phyloP scores from a whole-genome alignment of 2,797 vertebrate genomes.

The Acanthiza pusilla region DNA sequence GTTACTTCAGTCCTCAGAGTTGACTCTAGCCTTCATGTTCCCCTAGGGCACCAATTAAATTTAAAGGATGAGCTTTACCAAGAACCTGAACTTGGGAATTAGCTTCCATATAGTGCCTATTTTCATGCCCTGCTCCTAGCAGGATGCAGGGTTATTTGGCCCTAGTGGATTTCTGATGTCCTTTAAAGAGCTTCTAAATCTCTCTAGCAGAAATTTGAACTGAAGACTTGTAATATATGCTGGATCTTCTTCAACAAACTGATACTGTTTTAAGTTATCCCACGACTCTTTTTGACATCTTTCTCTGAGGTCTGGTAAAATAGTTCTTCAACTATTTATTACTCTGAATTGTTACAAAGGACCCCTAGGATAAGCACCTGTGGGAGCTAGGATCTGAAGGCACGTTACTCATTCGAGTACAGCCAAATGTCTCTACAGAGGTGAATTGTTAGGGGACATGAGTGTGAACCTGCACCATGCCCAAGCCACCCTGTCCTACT shows the following conservation, averaged over 20 bases:
- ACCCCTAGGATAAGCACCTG: background rate
- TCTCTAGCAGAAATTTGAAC: background rate
- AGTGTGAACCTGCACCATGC: background rate
- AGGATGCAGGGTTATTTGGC: background rate
- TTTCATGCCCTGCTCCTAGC: background rate
- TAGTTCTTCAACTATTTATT: background rate
- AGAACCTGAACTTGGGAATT: background rate
- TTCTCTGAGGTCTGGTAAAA: background rate
- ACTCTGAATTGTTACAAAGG: background rate
- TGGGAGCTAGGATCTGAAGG: background rate
- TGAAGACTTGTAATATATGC: background rate
- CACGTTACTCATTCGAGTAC: background rate
- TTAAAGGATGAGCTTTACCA: background rate
- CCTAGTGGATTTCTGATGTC: background rate
- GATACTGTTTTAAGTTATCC: background rate
- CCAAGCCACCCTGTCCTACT: background rate
- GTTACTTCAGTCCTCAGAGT: background rate
- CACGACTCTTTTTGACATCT: background rate
- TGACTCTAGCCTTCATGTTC: background rate
- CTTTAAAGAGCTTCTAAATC: background rate
- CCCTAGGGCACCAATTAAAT: background rate
- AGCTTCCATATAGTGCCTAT: background rate
- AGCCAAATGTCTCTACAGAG: background rate
- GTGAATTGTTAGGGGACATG: background rate
- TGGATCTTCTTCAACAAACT: background rate